Base-by-base conservation (phyloP, 1,140 invertebrate genomes). In the Heliothis subflexa region DNA sequence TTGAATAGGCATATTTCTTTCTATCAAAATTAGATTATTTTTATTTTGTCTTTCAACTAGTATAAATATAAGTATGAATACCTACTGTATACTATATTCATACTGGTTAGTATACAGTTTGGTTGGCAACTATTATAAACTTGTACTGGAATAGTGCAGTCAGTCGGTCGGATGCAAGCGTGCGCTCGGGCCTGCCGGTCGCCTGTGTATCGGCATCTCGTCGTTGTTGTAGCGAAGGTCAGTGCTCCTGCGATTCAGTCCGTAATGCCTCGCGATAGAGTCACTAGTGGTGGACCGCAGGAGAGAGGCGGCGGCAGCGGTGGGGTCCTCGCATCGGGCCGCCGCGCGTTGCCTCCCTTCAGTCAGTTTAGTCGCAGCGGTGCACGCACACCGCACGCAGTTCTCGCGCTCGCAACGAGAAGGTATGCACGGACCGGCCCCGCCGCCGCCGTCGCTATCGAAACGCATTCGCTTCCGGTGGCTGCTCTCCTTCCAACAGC, bases 311-410 rank as follows among this genome's bases (percentile, higher is more conserved):
- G 86, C 80, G 80, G 81, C 75, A 73, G 90, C 87, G 91, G 91
- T 91, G 91, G 91, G 91, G 91, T 89, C 90, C 86, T 88, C 89
- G 86, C 82, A 50, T 77, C 78, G 86, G 81, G 84, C 85, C 81
- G 86, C 72, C 88, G 87, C 86, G 85, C 88, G 86, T 84, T 88
- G 88, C 87, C 84, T 90, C 86, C 87, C 87, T 89, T 85, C 85
- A 88, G 85, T 88, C 86, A 88, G 91, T 90, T 86, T 87, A 93
- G 91, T 93, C 88, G 83, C 88, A 90, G 93, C 91, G 91, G 93
- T 93, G 93, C 93, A 93, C 91, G 91, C 91, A 93, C 91, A 83
- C 93, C 91, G 91, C 90, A 94, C 91, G 91, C 91, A 94, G 93
- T 92, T 93, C 91, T 93, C 91, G 93, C 91, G 91, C 90, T 89